Evolutionary conservation across 2,888 invertebrate genomes (phyloP).

Genomic region (Trachelus troglodyta): DNA sequence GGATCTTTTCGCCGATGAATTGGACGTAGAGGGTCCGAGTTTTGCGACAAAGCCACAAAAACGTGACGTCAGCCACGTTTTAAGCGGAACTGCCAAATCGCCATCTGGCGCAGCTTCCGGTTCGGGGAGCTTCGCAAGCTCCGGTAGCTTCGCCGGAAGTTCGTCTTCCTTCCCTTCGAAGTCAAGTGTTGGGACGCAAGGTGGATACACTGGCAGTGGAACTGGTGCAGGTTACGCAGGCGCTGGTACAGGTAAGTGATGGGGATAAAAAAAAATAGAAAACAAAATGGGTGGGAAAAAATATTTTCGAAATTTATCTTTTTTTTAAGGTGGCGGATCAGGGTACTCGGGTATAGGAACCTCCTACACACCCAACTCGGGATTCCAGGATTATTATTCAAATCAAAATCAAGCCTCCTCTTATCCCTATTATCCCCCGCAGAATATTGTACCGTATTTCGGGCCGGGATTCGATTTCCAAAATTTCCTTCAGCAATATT

Average conservation of each 20-base stretch:
- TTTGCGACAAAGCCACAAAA: conserved; percentile 29
- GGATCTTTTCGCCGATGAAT: conserved; percentile 22
- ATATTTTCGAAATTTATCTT: not conserved
- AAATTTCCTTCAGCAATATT: conserved; percentile 33
- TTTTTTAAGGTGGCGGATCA: not conserved
- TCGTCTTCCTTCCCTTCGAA: not conserved
- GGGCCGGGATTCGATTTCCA: conserved; percentile 17
- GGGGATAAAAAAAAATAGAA: not conserved
- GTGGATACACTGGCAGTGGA: conserved; percentile 12
- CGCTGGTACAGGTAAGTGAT: conserved; percentile 13
- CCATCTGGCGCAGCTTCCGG: conserved; percentile 16
- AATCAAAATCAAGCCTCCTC: not conserved
- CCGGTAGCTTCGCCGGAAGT: conserved; percentile 24
- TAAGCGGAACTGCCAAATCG: conserved; percentile 26
- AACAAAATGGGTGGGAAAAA: not conserved
- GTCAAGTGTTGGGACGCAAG: not conserved
- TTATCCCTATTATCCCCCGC: not conserved
- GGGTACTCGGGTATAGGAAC: not conserved
- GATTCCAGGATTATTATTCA: conserved; percentile 4
- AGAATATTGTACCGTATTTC: not conserved
- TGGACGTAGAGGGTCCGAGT: conserved; percentile 13
- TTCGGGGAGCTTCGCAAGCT: conserved; percentile 32
- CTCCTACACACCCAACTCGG: not conserved
- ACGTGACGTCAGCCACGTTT: conserved; percentile 26
- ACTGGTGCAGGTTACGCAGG: conserved; percentile 25